A percentile compares a stretch with the other conserved stretches of the same genome.
Evolutionary conservation across 2,888 invertebrate species (phyloP).

Genomic region (Diploptera punctata): DNA sequence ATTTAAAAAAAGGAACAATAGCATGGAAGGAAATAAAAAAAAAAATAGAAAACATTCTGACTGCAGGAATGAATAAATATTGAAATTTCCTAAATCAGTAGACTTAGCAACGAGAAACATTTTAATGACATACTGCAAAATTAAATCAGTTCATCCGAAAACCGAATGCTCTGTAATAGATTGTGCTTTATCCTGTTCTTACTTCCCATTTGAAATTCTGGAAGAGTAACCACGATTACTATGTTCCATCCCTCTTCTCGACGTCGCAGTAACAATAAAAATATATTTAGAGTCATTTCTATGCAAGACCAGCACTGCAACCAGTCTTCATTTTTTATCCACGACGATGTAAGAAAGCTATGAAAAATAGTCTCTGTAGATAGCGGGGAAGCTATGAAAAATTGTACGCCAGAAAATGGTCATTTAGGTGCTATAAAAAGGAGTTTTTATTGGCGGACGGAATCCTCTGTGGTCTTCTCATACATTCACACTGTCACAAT

Average conservation of each 20-base stretch:
- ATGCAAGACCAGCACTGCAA: neutral
- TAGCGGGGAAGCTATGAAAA: slow-evolving; percentile 15
- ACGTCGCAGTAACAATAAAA: neutral
- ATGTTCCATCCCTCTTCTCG: neutral
- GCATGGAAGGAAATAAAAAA: too few species aligned
- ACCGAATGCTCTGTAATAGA: too few species aligned
- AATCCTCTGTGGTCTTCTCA: neutral
- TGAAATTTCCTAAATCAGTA: too few species aligned
- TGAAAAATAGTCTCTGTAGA: slow-evolving; percentile 13
- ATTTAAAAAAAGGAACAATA: too few species aligned
- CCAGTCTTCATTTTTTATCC: neutral
- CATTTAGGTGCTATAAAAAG: slow-evolving; percentile 28
- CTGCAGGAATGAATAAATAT: too few species aligned
- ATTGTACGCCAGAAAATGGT: slow-evolving; percentile 15
- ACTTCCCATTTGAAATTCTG: too few species aligned
- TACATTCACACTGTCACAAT: slow-evolving; percentile 12
- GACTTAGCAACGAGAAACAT: too few species aligned
- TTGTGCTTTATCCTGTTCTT: too few species aligned
- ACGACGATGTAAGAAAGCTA: slow-evolving; percentile 12
- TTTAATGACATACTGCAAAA: too few species aligned
- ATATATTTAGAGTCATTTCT: neutral
- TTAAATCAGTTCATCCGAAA: too few species aligned
- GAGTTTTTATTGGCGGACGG: slow-evolving; percentile 11
- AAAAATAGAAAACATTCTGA: too few species aligned
- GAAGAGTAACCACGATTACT: too few species aligned